A percentile compares a stretch with the other conserved stretches of the same genome.
Conservation (phyloP, 64 coral and sea anemone genomes). For the Porites australiensis region DNA sequence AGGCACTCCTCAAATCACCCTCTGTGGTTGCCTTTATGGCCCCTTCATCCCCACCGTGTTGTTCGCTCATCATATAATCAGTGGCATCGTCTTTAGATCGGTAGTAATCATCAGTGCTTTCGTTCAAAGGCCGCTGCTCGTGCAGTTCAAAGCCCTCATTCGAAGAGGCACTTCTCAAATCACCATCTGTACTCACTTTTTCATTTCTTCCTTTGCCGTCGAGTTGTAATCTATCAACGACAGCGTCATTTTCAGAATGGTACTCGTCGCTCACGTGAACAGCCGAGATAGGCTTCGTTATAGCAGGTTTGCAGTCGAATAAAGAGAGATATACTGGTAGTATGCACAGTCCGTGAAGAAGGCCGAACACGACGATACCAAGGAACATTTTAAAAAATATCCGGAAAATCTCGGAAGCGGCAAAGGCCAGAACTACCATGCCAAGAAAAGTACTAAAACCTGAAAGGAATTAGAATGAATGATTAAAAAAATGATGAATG, state of each 20-base stretch:
- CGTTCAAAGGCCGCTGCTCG: too few relatives aligned
- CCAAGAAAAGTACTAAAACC: slow-evolving; percentile 55
- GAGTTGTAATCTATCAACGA: not conserved
- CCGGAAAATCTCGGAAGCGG: slow-evolving; percentile 42
- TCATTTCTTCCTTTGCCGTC: not conserved
- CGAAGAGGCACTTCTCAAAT: not conserved
- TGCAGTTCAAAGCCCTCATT: too few relatives aligned
- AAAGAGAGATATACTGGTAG: slow-evolving; percentile 54
- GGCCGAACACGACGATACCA: slow-evolving; percentile 37
- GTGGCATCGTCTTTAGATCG: too few relatives aligned
- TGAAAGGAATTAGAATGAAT: not conserved
- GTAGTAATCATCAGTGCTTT: too few relatives aligned
- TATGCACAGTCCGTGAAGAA: slow-evolving; percentile 45
- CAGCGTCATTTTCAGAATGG: not conserved
- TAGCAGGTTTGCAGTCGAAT: slow-evolving; percentile 14
- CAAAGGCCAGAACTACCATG: slow-evolving; percentile 31
- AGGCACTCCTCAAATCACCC: not conserved
- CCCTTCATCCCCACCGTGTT: too few relatives aligned
- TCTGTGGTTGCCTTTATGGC: too few relatives aligned
- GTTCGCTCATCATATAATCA: too few relatives aligned
- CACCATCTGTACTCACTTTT: not conserved
- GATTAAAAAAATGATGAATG: not conserved
- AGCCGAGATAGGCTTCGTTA: not conserved
- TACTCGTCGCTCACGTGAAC: not conserved
- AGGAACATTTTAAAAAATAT: slow-evolving; percentile 59